Conservation (phyloP, 37 sponge, comb jelly and placozoan genomes). For the Amphimedon queenslandica region DNA sequence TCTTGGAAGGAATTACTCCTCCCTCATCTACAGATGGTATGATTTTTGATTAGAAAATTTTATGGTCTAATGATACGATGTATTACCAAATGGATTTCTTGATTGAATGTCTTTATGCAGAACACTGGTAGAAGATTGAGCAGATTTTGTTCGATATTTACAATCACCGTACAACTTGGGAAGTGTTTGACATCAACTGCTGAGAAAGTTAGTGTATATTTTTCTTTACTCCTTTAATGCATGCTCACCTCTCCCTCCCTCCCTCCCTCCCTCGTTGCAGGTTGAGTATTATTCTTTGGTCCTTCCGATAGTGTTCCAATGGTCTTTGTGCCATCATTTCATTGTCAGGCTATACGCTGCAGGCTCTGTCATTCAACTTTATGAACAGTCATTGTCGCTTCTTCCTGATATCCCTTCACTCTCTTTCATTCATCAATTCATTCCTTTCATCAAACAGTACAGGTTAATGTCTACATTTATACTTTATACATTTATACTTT, state of each 20-base stretch:
- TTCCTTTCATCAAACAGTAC: conserved; percentile 21
- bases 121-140: conserved; percentile 27
- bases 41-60: too few species aligned
- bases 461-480: too few species aligned
- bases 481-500: too few species aligned
- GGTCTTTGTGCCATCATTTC: conserved; percentile 50
- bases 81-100: background rate
- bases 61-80: too few species aligned
- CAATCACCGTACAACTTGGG: conserved; percentile 36
- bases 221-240: background rate
- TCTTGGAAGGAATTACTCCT: conserved; percentile 9
- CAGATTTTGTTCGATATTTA: conserved; percentile 51
- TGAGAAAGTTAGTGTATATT: conserved; percentile 24
- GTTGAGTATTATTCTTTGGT: conserved; percentile 13
- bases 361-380: conserved; percentile 17
- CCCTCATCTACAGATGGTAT: conserved; percentile 17
- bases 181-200: background rate
- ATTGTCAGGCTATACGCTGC: conserved; percentile 56
- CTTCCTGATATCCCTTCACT: background rate
- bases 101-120: background rate
- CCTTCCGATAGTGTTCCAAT: conserved; percentile 34
- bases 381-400: conserved; percentile 17
- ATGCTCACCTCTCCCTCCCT: background rate
- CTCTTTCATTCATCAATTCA: background rate
- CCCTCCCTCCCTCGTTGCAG: conserved; percentile 11